Evolutionary conservation across 2,113 vertebrate species (phyloP).

Genomic region (Drymodes brunneopygia): DNA sequence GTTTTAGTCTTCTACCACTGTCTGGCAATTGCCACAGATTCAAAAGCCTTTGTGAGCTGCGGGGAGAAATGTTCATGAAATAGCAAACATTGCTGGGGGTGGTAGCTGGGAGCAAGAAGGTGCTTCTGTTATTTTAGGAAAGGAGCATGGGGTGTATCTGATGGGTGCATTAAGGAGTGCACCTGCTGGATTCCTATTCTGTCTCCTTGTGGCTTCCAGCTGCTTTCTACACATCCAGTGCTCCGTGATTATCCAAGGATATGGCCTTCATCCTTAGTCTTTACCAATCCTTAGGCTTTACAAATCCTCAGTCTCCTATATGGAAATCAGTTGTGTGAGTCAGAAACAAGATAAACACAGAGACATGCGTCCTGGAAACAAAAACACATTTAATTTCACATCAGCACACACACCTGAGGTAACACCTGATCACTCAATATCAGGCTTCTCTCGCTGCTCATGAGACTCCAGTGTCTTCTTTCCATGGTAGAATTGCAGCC

Average conservation of each 20-base stretch:
- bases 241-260: not conserved
- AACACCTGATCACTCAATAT: not conserved
- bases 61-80: not conserved
- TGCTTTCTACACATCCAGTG: not conserved
- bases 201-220: not conserved
- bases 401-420: not conserved
- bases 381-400: not conserved
- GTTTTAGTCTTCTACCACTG: not conserved
- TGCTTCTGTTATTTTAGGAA: not conserved
- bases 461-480: not conserved
- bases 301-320: not conserved
- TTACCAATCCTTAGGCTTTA: not conserved
- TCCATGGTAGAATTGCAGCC: not conserved
- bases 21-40: not conserved
- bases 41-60: not conserved
- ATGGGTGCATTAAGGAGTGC: not conserved
- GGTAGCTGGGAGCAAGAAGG: not conserved
- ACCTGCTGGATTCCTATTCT: not conserved
- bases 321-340: not conserved
- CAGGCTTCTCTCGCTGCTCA: not conserved
- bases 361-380: rapidly evolving
- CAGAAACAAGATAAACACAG: not conserved
- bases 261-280: not conserved
- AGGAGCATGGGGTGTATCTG: rapidly evolving
- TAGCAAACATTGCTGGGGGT: not conserved